Evolutionary conservation across 2,797 vertebrate genomes (phyloP), one percentile per base, ranked within the genome.

Genomic region (Artibeus lituratus): DNA sequence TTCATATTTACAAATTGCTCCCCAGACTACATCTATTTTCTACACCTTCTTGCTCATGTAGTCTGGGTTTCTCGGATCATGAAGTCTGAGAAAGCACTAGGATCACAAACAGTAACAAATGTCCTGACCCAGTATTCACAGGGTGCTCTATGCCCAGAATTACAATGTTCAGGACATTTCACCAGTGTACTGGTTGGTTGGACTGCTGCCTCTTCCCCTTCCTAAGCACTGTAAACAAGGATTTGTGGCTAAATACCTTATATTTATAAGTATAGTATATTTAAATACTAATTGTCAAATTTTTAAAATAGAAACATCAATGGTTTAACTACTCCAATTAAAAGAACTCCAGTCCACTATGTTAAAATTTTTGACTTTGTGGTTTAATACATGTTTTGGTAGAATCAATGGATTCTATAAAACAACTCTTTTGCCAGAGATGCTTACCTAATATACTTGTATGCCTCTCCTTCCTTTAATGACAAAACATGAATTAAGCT

Each of bases 101-200:
- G 11, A 86, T 85, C 19, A 78, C 53, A 89, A 67, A 86, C 9
- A 72, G 51, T 44, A 83, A 62, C 53, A 87, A 85, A 77, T 65
- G 21, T 39, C 42, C 47, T 69, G 29, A 90, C 18, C 87, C 39
- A 47, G 44, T 74, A 90, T 22, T 57, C 47, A 98, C 87, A 96
- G 92, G 94, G 84, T 97, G 94, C 94, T 96, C 92, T 97, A 93
- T 80, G 93, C 95, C 96, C 94, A 94, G 95, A 95, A 94, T 94
- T 91, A 96, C 90, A 97, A 94, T 94, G 96, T 95, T 91, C 96
- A 81, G 96, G 95, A 95, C 93, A 96, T 90, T 96, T 95, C 59
- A 91, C 95, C 96, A 96, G 95, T 69, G 90, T 86, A 91, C 47
- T 72, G 35, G 84, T 94, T 94, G 94, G 82, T 94, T 94, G 94